phyloP scores from a whole-genome alignment of 1,140 invertebrate genomes.

The Penaeus vannamei region DNA sequence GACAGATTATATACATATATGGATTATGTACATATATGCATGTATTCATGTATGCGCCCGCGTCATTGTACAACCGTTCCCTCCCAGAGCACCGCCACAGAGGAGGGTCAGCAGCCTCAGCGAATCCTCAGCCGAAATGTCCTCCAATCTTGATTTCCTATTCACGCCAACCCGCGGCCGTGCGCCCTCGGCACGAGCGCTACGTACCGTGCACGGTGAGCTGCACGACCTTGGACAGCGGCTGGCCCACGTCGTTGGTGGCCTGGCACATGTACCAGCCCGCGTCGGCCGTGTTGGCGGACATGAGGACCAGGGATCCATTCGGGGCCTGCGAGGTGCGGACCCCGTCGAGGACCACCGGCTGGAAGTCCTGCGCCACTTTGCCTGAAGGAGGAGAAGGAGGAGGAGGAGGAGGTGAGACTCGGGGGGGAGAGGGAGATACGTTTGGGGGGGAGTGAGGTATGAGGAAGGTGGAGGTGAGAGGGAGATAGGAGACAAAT shows the following conservation, averaged over 20 bases:
- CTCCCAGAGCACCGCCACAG: no score
- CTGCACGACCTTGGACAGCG: slow-evolving; percentile 72
- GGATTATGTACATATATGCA: background rate
- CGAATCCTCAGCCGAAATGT: no score
- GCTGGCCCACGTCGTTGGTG: slow-evolving; percentile 72
- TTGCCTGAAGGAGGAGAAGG: background rate
- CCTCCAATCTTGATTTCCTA: no score
- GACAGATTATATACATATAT: slow-evolving; percentile 4
- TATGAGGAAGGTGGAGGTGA: no score
- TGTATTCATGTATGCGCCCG: no score
- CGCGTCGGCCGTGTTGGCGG: slow-evolving; percentile 70
- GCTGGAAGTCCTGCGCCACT: slow-evolving; percentile 11
- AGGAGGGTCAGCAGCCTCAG: no score
- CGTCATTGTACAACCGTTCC: no score
- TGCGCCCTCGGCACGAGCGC: no score
- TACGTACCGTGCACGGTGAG: slow-evolving; percentile 73
- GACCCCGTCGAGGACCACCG: background rate
- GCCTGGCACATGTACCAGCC: slow-evolving; percentile 74
- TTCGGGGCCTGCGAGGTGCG: slow-evolving; percentile 50
- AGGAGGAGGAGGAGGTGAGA: background rate
- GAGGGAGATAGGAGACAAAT: no score
- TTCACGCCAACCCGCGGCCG: no score
- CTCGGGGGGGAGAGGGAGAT: background rate
- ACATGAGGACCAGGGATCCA: slow-evolving; percentile 70
- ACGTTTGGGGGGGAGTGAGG: background rate